These are phyloP conservation scores for Scolopax rusticola DNA, from an alignment of 2,797 vertebrate genomes.

Conservation along the genomic window DNA sequence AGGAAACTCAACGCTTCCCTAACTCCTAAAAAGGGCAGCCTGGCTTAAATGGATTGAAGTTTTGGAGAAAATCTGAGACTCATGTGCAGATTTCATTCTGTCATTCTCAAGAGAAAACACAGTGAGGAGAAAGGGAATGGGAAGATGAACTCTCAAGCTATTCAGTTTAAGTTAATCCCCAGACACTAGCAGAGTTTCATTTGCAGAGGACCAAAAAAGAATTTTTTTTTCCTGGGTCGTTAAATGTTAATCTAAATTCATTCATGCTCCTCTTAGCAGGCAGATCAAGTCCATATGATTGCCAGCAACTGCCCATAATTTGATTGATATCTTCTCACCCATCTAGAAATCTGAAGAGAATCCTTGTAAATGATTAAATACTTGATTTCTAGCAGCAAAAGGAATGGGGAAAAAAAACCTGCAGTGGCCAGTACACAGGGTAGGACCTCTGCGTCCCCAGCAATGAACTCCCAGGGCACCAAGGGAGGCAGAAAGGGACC, in stretches of 20 bases:
- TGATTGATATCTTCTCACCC: conserved; percentile 46
- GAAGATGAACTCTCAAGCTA: neutral
- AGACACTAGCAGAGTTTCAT: neutral
- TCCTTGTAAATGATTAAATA: conserved; percentile 24
- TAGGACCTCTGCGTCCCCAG: neutral
- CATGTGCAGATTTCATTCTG: neutral
- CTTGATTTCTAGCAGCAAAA: conserved; percentile 31
- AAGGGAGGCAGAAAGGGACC: neutral
- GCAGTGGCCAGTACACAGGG: neutral
- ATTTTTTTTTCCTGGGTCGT: neutral
- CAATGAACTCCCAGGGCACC: neutral
- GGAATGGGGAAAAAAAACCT: neutral
- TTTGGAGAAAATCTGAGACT: neutral
- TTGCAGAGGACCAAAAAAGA: neutral
- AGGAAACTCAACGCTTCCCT: neutral
- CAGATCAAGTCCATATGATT: conserved; percentile 6
- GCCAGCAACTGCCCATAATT: conserved; percentile 33
- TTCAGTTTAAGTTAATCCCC: neutral
- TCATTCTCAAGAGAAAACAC: neutral
- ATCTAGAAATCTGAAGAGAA: conserved; percentile 33
- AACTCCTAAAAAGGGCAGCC: neutral
- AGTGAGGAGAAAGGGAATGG: neutral
- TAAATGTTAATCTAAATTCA: conserved; percentile 50
- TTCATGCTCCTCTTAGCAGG: conserved; percentile 29
- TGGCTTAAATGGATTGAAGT: neutral